Conservation (phyloP, 2,888 invertebrate genomes). For the Balanococcus diminutus region DNA sequence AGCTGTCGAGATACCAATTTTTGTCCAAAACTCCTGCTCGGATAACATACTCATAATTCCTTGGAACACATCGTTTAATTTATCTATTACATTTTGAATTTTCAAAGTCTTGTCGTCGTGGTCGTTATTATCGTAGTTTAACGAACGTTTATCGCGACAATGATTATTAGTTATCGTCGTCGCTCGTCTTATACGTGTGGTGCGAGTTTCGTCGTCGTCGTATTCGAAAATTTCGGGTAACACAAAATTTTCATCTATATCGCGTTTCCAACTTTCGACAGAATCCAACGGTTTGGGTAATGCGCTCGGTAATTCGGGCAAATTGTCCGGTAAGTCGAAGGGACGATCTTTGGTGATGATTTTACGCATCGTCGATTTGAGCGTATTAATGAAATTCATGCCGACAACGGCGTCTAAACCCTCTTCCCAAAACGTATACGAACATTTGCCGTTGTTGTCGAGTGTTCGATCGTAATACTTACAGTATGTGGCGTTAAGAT, state of each 20-base stretch:
- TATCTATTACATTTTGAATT: too few species aligned
- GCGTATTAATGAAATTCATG: neutral
- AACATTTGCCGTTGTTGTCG: neutral
- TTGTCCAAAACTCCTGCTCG: too few species aligned
- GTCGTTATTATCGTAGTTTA: too few species aligned
- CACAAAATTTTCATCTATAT: neutral
- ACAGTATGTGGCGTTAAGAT: neutral
- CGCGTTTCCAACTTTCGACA: neutral
- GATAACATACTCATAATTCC: too few species aligned
- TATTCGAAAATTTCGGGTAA: neutral
- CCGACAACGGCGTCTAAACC: conserved; percentile 9
- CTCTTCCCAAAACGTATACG: neutral
- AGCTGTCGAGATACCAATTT: neutral
- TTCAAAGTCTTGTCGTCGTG: too few species aligned
- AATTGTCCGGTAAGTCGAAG: neutral
- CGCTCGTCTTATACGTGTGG: neutral
- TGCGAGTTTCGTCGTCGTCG: neutral
- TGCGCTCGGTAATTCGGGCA: too few species aligned
- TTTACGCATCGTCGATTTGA: neutral
- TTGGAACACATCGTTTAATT: too few species aligned
- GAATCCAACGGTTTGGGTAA: neutral
- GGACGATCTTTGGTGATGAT: neutral
- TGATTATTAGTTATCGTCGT: neutral
- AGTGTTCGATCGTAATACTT: conserved; percentile 19
- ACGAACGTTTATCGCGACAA: too few species aligned